Evolutionary conservation across 2,113 vertebrate species (phyloP).

Genomic region (Loxodonta africana): DNA sequence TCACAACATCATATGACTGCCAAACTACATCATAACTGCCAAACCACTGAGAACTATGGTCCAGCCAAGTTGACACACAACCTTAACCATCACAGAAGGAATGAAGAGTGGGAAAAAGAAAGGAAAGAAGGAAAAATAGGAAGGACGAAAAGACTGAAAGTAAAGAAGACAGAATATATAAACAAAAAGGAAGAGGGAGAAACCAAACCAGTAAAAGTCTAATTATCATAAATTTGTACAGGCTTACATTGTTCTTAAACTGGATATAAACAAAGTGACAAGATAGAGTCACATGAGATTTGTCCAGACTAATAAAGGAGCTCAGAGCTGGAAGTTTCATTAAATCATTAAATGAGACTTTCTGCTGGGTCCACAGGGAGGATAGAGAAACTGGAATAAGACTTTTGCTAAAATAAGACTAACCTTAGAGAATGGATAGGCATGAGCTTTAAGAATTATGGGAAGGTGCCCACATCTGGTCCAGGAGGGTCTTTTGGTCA

Average conservation of each 20-base stretch:
- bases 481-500: not conserved
- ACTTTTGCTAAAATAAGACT: not conserved
- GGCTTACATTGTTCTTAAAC: not conserved
- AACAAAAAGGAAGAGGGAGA: not conserved
- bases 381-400: not conserved
- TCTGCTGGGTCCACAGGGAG: not conserved
- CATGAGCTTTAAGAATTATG: not conserved
- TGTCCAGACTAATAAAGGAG: not conserved
- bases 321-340: constrained; percentile 30
- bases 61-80: too few relatives aligned
- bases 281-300: not conserved
- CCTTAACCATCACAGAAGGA: not conserved
- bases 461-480: not conserved
- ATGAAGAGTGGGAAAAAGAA: too few relatives aligned
- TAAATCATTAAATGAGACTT: not conserved
- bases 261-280: not conserved
- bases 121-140: not conserved
- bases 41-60: too few relatives aligned
- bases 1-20: too few relatives aligned
- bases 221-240: not conserved
- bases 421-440: not conserved
- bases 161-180: not conserved
- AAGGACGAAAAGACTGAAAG: not conserved
- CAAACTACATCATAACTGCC: too few relatives aligned
- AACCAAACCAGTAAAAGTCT: not conserved